Conservation (phyloP, 2,113 vertebrate genomes). For the Tretioscincus oriximinensis region DNA sequence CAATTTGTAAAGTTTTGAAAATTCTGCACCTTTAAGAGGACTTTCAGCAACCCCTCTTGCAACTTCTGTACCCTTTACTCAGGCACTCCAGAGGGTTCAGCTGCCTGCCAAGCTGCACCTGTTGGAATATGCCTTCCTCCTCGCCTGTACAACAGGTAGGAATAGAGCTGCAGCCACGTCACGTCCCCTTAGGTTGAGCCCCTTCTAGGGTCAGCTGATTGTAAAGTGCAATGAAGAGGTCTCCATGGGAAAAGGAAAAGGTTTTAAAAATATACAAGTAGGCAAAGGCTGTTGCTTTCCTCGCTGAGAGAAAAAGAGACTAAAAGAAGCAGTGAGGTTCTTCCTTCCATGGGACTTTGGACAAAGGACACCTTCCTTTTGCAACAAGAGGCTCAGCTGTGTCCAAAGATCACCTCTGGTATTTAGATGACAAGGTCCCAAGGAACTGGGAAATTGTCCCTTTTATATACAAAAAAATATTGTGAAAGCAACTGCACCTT, state of each 20-base stretch:
- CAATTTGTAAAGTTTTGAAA: conserved; percentile 49
- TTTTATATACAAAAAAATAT: background rate
- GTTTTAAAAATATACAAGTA: background rate
- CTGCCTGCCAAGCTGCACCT: too few species aligned
- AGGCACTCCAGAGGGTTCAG: too few species aligned
- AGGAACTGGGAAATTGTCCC: too few species aligned
- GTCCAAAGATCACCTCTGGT: background rate
- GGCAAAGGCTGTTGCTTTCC: background rate
- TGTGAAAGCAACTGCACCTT: too few species aligned
- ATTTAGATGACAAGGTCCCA: background rate
- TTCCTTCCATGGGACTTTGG: too few species aligned
- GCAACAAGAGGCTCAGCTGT: too few species aligned
- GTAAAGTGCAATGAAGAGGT: conserved; percentile 34
- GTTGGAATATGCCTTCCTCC: too few species aligned
- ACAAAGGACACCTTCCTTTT: too few species aligned
- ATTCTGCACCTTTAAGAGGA: conserved; percentile 50
- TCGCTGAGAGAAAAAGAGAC: too few species aligned
- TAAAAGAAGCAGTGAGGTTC: too few species aligned
- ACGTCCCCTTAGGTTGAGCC: background rate
- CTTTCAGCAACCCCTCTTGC: conserved; percentile 27
- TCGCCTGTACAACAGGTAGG: too few species aligned
- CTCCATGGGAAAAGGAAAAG: background rate
- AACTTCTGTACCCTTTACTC: too few species aligned
- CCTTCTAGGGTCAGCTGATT: conserved; percentile 58
- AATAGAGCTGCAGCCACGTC: background rate